Evolutionary conservation across 2,797 vertebrate genomes (phyloP), one percentile per base, ranked within the genome.

Genomic region (Gadopsis bispinosus): DNA sequence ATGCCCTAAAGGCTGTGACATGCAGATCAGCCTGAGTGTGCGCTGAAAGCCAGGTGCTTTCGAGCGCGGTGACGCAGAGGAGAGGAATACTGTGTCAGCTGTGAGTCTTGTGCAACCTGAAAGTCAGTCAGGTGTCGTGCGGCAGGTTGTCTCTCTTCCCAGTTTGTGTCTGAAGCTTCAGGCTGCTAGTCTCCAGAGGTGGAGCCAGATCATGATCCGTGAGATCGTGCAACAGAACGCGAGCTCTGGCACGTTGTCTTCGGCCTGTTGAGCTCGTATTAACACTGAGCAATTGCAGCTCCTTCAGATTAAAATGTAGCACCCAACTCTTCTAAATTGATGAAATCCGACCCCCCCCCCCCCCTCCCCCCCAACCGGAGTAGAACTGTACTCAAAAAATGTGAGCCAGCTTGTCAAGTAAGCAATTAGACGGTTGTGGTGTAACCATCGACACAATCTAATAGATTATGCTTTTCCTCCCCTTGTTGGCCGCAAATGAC

Each of bases 31-130:
- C 37, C 29, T n/a, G 37, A 72, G 37, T 37, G 9, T 69, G 33
- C 0, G 5, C 13, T 33, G 39, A 16, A 62, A 73, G 60, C 35
- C 74, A 58, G 66, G 45, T 68, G 55, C 58, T 75, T 14, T 74
- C n/a, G 5, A 69, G 48, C 12, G 3, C 48, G 26, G 51, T 74
- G 79, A 80, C 64, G 60, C 43, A 0, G 19, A 54, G 63, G 10
- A 50, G 35, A 43, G 78, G 69, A 86, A 72, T 61, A 20, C 56
- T 35, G 37, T 0, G 2, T 56, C 61, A 16, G 8, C 43, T 29
- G 45, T 48, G 47, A 74, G 45, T 66, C 70, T 75, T 62, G 74
- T 41, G 45, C 33, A 81, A 87, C 70, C 78, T 79, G 83, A 87
- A 83, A 86, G 64, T 87, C 69, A 33, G 41, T 54, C 39, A 31